Percentiles rank a stretch among this genome's conserved stretches.
Evolutionary conservation across 2,797 vertebrate species (phyloP).

Genomic region (Rousettus madagascariensis): DNA sequence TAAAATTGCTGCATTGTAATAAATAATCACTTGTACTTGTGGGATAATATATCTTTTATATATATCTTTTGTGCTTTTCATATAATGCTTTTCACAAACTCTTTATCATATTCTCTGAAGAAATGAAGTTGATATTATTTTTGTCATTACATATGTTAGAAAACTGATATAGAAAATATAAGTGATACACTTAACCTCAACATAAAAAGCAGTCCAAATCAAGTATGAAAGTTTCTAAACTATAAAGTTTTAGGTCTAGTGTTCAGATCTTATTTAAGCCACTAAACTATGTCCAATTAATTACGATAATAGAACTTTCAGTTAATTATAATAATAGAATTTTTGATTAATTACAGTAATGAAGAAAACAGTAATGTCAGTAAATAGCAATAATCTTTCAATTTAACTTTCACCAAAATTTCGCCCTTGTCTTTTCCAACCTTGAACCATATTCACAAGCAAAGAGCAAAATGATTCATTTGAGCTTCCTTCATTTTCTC

Average conservation of each 20-base stretch:
- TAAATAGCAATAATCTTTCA: neutral
- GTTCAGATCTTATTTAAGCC: neutral
- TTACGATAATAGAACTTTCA: neutral
- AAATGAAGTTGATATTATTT: constrained; percentile 13
- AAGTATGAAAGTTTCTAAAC: neutral
- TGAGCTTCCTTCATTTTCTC: neutral
- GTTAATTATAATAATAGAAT: neutral
- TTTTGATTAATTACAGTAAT: neutral
- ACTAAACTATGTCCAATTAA: neutral
- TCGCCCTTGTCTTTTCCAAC: neutral
- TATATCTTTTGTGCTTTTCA: too few relatives aligned
- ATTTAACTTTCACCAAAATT: constrained; percentile 3
- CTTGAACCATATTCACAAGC: neutral
- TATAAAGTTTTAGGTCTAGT: neutral
- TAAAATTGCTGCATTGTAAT: neutral
- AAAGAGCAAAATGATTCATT: neutral
- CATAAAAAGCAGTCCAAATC: neutral
- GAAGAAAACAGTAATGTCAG: neutral
- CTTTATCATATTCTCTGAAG: neutral
- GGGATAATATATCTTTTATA: neutral
- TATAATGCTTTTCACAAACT: neutral
- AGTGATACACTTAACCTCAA: neutral
- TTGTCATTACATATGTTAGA: neutral
- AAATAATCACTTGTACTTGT: constrained; percentile 19
- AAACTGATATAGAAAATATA: constrained; percentile 24